These are phyloP conservation scores for Alosa alosa DNA, from an alignment of 2,113 vertebrate species.

Conservation along the genomic window DNA sequence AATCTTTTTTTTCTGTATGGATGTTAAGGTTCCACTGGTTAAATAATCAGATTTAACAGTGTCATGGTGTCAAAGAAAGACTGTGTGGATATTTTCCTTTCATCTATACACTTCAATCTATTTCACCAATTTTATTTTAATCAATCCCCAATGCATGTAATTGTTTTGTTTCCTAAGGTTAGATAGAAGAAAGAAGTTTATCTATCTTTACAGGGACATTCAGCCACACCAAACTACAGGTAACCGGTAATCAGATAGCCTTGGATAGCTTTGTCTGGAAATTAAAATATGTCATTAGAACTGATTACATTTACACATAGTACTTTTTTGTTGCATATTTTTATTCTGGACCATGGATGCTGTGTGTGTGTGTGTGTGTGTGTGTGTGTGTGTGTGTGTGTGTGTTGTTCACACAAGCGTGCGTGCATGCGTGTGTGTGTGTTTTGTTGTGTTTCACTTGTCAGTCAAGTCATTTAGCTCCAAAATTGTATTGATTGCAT, in stretches of 20 bases:
- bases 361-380: not conserved
- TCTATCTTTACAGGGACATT: not conserved
- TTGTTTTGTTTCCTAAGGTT: conserved; percentile 11
- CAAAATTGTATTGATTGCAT: conserved; percentile 21
- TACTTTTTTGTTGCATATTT: not conserved
- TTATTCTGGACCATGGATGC: not conserved
- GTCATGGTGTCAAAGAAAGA: conserved; percentile 9
- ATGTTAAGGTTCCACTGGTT: conserved; percentile 19
- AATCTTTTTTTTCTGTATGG: conserved; percentile 9
- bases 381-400: not conserved
- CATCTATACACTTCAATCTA: conserved; percentile 14
- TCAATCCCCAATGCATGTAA: conserved; percentile 5
- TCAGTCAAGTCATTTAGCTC: conserved; percentile 19
- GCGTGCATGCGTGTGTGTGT: not conserved
- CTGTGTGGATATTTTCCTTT: conserved; percentile 16
- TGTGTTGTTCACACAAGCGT: not conserved
- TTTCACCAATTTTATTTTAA: conserved; percentile 1
- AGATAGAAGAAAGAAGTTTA: not conserved
- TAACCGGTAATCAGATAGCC: not conserved
- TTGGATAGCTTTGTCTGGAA: not conserved
- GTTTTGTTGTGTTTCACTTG: not conserved
- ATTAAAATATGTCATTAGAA: not conserved
- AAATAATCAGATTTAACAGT: conserved; percentile 20
- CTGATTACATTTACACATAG: not conserved
- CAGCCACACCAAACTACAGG: not conserved